Conservation (phyloP, 2,113 vertebrate genomes). For the Oenanthe oenanthe region DNA sequence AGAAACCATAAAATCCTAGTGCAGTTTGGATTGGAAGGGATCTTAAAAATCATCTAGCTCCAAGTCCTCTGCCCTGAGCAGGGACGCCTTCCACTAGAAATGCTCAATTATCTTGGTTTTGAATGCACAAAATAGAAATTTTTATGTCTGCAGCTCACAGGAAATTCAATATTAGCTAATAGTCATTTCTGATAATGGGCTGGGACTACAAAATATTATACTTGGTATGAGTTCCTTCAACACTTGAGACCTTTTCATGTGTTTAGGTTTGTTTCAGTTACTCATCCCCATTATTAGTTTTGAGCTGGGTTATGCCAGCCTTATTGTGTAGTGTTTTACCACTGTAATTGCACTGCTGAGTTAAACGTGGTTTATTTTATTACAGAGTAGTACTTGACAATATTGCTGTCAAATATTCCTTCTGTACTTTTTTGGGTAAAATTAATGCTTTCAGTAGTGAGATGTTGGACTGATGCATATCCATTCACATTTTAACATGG, state of each 20-base stretch:
- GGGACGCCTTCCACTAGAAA: background rate
- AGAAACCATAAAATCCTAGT: background rate
- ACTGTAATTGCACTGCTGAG: background rate
- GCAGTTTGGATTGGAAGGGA: background rate
- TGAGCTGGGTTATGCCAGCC: background rate
- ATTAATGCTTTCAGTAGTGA: background rate
- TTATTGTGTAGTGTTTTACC: background rate
- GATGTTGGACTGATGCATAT: background rate
- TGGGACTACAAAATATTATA: background rate
- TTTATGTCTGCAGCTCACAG: background rate
- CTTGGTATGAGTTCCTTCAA: background rate
- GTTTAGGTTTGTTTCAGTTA: background rate
- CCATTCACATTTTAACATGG: background rate
- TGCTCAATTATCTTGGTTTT: background rate
- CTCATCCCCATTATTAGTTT: conserved; percentile 1
- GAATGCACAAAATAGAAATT: background rate
- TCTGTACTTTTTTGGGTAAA: background rate
- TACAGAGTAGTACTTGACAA: background rate
- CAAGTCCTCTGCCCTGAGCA: background rate
- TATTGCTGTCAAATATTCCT: background rate
- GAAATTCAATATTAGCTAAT: background rate
- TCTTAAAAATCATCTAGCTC: background rate
- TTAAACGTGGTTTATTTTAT: background rate
- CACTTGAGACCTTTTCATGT: background rate
- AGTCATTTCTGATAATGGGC: background rate